Evolutionary conservation across 2,888 invertebrate species (phyloP), one percentile per base, ranked within the genome.

Genomic region (Lacanobia oleracea): DNA sequence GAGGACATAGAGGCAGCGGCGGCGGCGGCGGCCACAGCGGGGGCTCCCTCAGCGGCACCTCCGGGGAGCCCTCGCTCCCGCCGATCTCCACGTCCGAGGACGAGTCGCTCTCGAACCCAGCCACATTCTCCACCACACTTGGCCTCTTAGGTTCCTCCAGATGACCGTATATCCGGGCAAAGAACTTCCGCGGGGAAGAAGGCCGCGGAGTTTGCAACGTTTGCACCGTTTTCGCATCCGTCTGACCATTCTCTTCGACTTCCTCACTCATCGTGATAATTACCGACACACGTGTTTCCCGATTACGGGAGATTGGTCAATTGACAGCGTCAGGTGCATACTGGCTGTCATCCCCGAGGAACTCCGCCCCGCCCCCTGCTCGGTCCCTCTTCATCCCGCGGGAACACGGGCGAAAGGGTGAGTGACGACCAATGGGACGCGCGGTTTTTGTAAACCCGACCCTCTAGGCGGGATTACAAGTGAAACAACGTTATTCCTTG

Each of bases 121-220:
- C 87, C 67, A 83, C 84, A 63, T 79, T 85, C 72, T 82, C 88
- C 80, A 84, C 90, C 77, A 83, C 90, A 83, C 88, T 84, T 65
- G 84, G 84, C 61, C 71, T 81, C 72, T 88, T 89, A 6, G 91
- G 89, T 70, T 94, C 90, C 83, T 98, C 98, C n/a, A 98, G 94
- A 86, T 98, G 97, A 0, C 98, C 98, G 88, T 98, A 98, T 54
- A 98, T 95, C 70, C 98, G 96, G 64, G 98, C 98, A 90, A 98
- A 98, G 92, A 98, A 98, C 87, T 97, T 97, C 43, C 98, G 96
- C 70, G 98, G 98, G 0, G 98, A 98, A 14, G 98, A 98, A 0
- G 98, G 98, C 27, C 97, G 94, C 56, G 95, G 93, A 1, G 91
- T 82, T 54, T 79, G 82, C 9, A 81, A n/a, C 45, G 71, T 77